Evolutionary conservation across 2,797 vertebrate genomes (phyloP), one percentile per base, ranked within the genome.

Genomic region (Tapera naevia): DNA sequence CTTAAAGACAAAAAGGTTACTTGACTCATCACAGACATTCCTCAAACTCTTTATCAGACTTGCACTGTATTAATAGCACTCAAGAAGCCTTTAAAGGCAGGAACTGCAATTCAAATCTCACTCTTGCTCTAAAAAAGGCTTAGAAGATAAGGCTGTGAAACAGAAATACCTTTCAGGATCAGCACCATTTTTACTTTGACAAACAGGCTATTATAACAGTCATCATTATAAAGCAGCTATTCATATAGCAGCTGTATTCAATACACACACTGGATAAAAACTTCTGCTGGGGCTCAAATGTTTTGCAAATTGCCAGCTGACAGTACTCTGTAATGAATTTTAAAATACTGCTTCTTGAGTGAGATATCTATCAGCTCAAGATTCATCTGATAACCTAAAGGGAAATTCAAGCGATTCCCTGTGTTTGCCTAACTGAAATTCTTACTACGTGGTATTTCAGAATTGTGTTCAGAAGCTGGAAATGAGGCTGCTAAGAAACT

Each of bases 1-100:
- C 93, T 96, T 93, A 25, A 93, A 93, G 92, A 94, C 93, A 94
- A 90, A 94, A 94, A 86, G 93, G 94, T 95, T 91, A 96, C 93
- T 96, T 66, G 90, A 96, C 95, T 95, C 80, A 91, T 94, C 93
- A 96, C 94, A 96, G 91, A 96, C 94, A 94, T 96, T 96, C 91
- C 92, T 89, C 91, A 82, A 95, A 93, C 83, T 93, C 91, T 94
- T 93, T 78, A 95, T 94, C 94, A 88, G 95, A 86, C 71, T 93
- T 93, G 80, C 57, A 57, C 24, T 93, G 71, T 79, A 86, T 94
- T 88, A 88, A 71, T 84, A 95, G 89, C 94, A 94, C 93, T 92
- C 86, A 66, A 94, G 89, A 84, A 94, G 95, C 94, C 95, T 94
- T 76, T 94, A 86, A 86, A 97, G 89, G 95, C 88, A 96, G 91